These are phyloP conservation scores for Halcyon senegalensis DNA, from an alignment of 2,113 vertebrate genomes.

Conservation along the genomic window DNA sequence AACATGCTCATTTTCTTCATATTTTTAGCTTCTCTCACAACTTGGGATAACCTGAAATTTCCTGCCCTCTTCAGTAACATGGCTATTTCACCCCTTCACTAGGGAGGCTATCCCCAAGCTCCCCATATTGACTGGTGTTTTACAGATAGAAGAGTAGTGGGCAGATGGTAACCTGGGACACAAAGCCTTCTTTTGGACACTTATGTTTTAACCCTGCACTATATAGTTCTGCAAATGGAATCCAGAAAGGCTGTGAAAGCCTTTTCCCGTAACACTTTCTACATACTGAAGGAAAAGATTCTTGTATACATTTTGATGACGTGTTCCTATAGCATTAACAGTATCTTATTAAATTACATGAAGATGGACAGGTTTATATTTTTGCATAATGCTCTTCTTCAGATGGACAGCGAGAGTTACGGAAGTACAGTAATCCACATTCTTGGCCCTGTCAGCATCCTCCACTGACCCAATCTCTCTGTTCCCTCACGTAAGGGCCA, in stretches of 20 bases:
- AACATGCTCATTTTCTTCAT: background rate
- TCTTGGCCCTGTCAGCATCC: background rate
- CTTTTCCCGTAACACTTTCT: background rate
- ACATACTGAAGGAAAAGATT: background rate
- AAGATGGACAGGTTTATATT: background rate
- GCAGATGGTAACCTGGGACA: background rate
- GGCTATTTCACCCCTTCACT: background rate
- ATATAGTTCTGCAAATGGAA: background rate
- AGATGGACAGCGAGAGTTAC: background rate
- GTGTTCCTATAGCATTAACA: background rate
- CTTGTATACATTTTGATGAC: background rate
- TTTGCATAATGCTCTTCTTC: background rate
- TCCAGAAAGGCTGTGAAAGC: background rate
- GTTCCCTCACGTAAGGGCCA: background rate
- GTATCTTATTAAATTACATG: background rate
- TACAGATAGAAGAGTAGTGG: background rate
- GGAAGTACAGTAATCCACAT: background rate
- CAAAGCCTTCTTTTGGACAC: background rate
- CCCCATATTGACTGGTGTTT: background rate
- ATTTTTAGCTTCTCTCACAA: background rate
- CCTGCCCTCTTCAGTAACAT: background rate
- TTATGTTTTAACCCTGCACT: background rate
- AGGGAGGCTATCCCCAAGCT: background rate
- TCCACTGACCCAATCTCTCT: background rate
- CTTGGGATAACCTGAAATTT: background rate